These are phyloP conservation scores for Pristionchus entomophagus DNA, from an alignment of 2,888 invertebrate species.

Conservation along the genomic window DNA sequence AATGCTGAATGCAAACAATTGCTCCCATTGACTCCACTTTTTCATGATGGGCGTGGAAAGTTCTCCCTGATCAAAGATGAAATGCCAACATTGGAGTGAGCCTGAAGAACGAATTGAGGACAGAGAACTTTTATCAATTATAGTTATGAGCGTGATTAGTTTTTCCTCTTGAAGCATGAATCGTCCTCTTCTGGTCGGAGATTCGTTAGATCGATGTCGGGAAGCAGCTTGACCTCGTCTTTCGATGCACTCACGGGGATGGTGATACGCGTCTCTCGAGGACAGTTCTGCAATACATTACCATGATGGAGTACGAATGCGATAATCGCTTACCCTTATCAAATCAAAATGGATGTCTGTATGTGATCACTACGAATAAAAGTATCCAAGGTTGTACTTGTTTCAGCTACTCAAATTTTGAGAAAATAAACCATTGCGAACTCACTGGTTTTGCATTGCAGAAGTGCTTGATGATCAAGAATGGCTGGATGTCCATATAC, in stretches of 20 bases:
- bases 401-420: too few species aligned
- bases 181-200: conserved; percentile 16
- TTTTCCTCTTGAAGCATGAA: conserved; percentile 27
- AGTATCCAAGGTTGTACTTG: too few species aligned
- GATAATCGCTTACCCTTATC: too few species aligned
- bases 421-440: too few species aligned
- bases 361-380: too few species aligned
- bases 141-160: neutral
- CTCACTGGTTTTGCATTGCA: conserved; percentile 38
- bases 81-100: too few species aligned
- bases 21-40: neutral
- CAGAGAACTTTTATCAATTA: neutral
- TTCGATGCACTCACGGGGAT: neutral
- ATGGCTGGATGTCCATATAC: conserved; percentile 38
- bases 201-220: conserved; percentile 7
- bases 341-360: too few species aligned
- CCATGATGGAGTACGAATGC: too few species aligned
- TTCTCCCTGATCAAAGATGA: neutral
- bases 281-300: conserved; percentile 21
- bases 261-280: neutral
- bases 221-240: neutral
- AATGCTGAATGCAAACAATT: neutral
- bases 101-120: too few species aligned
- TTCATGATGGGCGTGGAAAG: neutral
- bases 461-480: conserved; percentile 26